Conservation (phyloP, 2,113 vertebrate species). For the Lucifuga dentata region DNA sequence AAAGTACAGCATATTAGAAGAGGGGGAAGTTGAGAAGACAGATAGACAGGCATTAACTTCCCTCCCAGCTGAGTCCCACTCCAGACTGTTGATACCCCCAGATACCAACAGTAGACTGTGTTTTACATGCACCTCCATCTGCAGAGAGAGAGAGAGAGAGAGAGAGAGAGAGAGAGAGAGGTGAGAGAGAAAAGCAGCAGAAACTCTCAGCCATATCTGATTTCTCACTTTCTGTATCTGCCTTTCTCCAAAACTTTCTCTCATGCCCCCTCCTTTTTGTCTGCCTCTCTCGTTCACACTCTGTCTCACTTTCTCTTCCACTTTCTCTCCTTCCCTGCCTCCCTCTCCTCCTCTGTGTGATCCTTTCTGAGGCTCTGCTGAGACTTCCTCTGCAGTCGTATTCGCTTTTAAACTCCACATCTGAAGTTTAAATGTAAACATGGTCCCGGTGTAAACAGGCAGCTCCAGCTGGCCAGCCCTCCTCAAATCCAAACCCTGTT, state of each 20-base stretch:
- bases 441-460: constrained; percentile 69
- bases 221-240: constrained; percentile 79
- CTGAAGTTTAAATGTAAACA: constrained; percentile 80
- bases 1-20: constrained; percentile 69
- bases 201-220: constrained; percentile 81
- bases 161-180: constrained; percentile 32
- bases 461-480: constrained; percentile 57
- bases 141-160: constrained; percentile 63
- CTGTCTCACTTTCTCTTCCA: constrained; percentile 30
- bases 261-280: constrained; percentile 62
- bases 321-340: constrained; percentile 23
- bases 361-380: constrained; percentile 75
- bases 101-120: constrained; percentile 80
- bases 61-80: constrained; percentile 70
- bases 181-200: constrained; percentile 41
- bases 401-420: constrained; percentile 81
- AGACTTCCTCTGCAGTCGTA: constrained; percentile 75
- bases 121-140: constrained; percentile 86
- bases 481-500: constrained; percentile 53
- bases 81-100: constrained; percentile 82
- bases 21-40: constrained; percentile 72
- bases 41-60: constrained; percentile 76
- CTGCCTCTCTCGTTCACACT: constrained; percentile 54
- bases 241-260: constrained; percentile 72
- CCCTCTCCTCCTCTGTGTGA: constrained; percentile 64